Evolutionary conservation across 2,888 invertebrate genomes (phyloP).

Genomic region (Heliconius sara): DNA sequence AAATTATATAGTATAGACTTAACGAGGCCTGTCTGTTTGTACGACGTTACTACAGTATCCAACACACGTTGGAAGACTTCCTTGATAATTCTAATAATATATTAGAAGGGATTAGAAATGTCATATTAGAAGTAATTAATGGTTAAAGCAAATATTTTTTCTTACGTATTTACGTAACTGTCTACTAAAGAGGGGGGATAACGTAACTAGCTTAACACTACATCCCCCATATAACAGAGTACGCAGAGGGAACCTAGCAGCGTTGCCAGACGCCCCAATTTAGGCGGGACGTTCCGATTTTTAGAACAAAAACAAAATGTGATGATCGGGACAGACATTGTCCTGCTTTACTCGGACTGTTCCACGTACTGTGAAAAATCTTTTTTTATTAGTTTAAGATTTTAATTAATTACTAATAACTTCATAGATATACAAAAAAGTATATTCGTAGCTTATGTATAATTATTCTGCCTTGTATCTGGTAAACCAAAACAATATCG

Average conservation of each 20-base stretch:
- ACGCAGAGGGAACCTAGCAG: background rate
- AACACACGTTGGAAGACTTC: background rate
- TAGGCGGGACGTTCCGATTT: no score
- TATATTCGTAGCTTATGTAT: no score
- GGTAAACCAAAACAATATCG: no score
- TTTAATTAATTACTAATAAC: no score
- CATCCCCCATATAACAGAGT: background rate
- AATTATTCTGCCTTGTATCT: no score
- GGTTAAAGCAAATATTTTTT: background rate
- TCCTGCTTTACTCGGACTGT: no score
- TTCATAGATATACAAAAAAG: no score
- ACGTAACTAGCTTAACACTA: background rate
- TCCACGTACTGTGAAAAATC: no score
- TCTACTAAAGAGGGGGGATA: background rate
- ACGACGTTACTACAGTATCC: background rate
- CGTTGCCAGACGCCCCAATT: no score
- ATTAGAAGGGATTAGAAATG: background rate
- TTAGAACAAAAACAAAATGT: no score
- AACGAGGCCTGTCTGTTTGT: conserved; percentile 7
- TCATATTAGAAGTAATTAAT: background rate
- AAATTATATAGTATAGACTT: conserved; percentile 9
- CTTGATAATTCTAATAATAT: background rate
- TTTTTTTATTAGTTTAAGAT: no score
- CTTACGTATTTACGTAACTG: background rate
- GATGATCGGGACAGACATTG: no score